phyloP scores from a whole-genome alignment of 2,797 vertebrate species.

The Champsocephalus esox region DNA sequence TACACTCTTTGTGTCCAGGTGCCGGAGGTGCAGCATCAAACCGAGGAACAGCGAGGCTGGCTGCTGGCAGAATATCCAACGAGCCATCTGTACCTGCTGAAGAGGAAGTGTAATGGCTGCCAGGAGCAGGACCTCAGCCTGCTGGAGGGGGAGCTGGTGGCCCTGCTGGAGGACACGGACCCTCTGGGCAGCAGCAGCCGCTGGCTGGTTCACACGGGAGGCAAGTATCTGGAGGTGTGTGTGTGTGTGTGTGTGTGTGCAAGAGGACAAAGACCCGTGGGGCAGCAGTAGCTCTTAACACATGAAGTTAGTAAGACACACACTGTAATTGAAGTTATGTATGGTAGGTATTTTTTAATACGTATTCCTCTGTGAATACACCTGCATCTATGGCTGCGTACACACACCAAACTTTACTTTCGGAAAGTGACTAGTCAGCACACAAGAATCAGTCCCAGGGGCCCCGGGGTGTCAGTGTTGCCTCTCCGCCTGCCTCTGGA shows the following conservation, averaged over 20 bases:
- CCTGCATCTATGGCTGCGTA: constrained; percentile 34
- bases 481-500: constrained; percentile 65
- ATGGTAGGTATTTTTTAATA: constrained; percentile 14
- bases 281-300: not conserved
- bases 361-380: constrained; percentile 39
- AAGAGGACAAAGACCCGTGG: constrained; percentile 10
- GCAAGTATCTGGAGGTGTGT: constrained; percentile 81
- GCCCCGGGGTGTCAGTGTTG: constrained; percentile 70
- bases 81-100: constrained; percentile 89
- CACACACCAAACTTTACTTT: constrained; percentile 66
- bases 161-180: constrained; percentile 91
- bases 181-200: constrained; percentile 92
- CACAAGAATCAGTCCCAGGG: constrained; percentile 49
- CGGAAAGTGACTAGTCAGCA: constrained; percentile 61
- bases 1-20: constrained; percentile 67
- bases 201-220: constrained; percentile 96
- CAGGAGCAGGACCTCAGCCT: constrained; percentile 94
- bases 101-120: constrained; percentile 95
- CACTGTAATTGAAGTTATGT: constrained; percentile 46
- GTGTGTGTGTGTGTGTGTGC: constrained; percentile 16
- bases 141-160: constrained; percentile 95
- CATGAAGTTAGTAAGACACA: constrained; percentile 23
- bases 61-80: constrained; percentile 85
- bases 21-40: constrained; percentile 89
- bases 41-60: constrained; percentile 86